Percentiles rank a stretch among this genome's conserved stretches.
phyloP scores from a whole-genome alignment of 2,797 vertebrate species.

The Tamandua tetradactyla region DNA sequence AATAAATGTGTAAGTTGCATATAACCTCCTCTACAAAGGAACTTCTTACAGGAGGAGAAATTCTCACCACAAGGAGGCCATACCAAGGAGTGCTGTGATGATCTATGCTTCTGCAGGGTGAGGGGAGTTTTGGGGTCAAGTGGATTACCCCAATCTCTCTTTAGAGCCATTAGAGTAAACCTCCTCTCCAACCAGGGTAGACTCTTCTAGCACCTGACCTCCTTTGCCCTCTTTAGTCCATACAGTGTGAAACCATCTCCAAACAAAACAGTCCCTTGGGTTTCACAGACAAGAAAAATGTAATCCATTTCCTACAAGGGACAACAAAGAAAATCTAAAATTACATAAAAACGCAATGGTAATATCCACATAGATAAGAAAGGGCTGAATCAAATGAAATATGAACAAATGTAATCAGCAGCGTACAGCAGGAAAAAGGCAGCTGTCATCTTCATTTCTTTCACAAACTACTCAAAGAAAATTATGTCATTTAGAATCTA shows the following conservation, averaged over 20 bases:
- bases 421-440: slow-evolving; percentile 26
- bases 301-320: neutral
- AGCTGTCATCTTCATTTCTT: slow-evolving; percentile 43
- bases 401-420: slow-evolving; percentile 59
- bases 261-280: neutral
- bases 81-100: neutral
- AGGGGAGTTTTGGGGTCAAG: neutral
- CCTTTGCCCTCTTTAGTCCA: slow-evolving; percentile 11
- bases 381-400: slow-evolving; percentile 36
- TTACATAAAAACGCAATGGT: slow-evolving; percentile 42
- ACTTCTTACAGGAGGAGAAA: neutral
- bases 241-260: neutral
- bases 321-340: slow-evolving; percentile 49
- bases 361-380: slow-evolving; percentile 8
- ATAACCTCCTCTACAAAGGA: neutral
- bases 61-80: neutral
- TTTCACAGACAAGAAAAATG: slow-evolving; percentile 31
- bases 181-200: neutral
- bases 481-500: slow-evolving; percentile 18
- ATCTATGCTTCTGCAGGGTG: neutral
- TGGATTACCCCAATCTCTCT: slow-evolving; percentile 31
- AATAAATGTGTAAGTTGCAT: neutral
- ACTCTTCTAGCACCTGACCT: neutral
- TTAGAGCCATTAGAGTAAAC: slow-evolving; percentile 17
- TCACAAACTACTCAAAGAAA: slow-evolving; percentile 47